Evolutionary conservation across 2,113 vertebrate species (phyloP).

Genomic region (Harpagus bidentatus): DNA sequence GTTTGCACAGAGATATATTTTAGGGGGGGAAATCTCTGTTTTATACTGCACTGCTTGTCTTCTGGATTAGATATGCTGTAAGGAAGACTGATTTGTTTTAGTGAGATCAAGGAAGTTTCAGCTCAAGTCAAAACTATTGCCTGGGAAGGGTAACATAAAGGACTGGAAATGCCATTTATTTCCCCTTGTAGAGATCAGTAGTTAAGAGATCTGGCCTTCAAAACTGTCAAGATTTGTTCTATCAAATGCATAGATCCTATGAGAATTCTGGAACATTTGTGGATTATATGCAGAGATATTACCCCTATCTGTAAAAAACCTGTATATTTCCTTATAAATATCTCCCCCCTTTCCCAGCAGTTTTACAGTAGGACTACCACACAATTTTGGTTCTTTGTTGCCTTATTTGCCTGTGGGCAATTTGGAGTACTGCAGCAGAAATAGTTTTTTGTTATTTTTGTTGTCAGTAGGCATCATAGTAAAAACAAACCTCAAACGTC

Average conservation of each 20-base stretch:
- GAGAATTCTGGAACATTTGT: background rate
- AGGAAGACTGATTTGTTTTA: background rate
- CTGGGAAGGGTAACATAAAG: background rate
- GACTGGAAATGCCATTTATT: background rate
- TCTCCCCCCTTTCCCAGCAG: background rate
- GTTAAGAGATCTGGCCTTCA: background rate
- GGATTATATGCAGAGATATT: background rate
- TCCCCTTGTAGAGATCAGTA: background rate
- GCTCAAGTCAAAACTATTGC: background rate
- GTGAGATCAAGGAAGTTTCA: background rate
- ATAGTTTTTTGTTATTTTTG: background rate
- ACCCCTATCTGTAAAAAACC: background rate
- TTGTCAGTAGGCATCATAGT: background rate
- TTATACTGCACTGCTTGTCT: background rate
- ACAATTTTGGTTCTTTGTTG: background rate
- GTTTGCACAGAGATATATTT: background rate
- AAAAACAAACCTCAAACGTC: background rate
- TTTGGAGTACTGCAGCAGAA: background rate
- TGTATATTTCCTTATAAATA: background rate
- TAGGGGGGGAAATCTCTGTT: background rate
- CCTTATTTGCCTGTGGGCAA: background rate
- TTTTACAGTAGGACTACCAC: background rate
- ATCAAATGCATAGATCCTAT: background rate
- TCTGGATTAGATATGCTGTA: background rate
- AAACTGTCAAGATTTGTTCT: background rate